Percentiles rank a stretch among this genome's conserved stretches.
These are phyloP conservation scores for Tetranychus cinnabarinus DNA, from an alignment of 1,140 invertebrate genomes.

Conservation along the genomic window DNA sequence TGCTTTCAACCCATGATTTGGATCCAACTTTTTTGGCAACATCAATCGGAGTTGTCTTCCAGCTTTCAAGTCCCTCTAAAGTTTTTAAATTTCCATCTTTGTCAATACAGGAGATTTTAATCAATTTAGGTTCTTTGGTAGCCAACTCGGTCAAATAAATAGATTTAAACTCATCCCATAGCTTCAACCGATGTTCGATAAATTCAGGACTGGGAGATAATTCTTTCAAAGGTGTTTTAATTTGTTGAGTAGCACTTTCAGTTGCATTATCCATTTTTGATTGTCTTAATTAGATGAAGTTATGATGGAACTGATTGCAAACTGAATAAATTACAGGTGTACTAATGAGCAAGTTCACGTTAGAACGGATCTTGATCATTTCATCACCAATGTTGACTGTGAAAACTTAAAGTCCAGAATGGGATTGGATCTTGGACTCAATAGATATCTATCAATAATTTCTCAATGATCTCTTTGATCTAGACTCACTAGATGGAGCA, in stretches of 20 bases:
- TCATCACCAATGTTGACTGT: too few species aligned
- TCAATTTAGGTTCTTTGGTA: slow-evolving; percentile 40
- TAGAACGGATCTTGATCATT: neutral
- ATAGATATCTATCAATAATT: too few species aligned
- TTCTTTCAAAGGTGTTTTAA: neutral
- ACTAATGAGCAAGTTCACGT: neutral
- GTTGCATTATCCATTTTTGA: too few species aligned
- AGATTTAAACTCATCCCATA: slow-evolving; percentile 68
- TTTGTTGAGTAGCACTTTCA: too few species aligned
- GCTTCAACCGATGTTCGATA: slow-evolving; percentile 36
- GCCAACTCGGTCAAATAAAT: slow-evolving; percentile 48
- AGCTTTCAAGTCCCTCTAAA: slow-evolving; percentile 48
- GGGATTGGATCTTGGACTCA: too few species aligned
- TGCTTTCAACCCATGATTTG: slow-evolving; percentile 53
- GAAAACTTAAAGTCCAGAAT: too few species aligned
- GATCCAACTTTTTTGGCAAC: slow-evolving; percentile 68
- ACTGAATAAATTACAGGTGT: neutral
- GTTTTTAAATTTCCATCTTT: slow-evolving; percentile 33
- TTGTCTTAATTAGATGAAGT: too few species aligned
- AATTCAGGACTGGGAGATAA: slow-evolving; percentile 19
- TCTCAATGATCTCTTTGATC: too few species aligned
- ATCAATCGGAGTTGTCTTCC: slow-evolving; percentile 80
- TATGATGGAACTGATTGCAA: too few species aligned
- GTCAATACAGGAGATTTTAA: slow-evolving; percentile 62
- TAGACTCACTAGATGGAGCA: too few species aligned